Evolutionary conservation across 2,888 invertebrate genomes (phyloP).

Genomic region (Bombylius major): DNA sequence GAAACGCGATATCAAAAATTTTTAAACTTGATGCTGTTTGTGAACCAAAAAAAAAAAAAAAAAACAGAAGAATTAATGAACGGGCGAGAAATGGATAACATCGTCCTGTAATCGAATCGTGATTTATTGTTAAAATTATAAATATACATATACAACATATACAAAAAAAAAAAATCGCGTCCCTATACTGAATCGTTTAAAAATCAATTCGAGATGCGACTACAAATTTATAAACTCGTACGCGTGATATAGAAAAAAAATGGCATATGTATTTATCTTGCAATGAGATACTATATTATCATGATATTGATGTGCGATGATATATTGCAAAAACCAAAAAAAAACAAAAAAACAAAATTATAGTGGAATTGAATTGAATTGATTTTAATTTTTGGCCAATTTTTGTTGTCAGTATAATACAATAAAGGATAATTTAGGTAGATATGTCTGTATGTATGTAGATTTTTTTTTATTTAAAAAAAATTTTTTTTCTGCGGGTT

Average conservation of each 20-base stretch:
- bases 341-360: no score
- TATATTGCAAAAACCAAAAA: not conserved
- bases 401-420: not conserved
- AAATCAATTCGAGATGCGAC: constrained; percentile 5
- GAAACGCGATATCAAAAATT: no score
- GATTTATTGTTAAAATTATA: constrained; percentile 14
- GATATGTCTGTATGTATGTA: no score
- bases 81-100: not conserved
- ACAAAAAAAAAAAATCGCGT: not conserved
- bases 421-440: no score
- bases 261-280: not conserved
- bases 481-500: not conserved
- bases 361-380: constrained; percentile 4
- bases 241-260: not conserved
- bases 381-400: constrained; percentile 5
- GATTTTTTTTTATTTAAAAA: no score
- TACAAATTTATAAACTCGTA: not conserved
- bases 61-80: not conserved
- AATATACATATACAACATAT: not conserved
- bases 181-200: not conserved
- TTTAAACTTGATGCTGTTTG: not conserved
- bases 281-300: not conserved
- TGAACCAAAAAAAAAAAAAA: not conserved
- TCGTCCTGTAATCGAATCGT: constrained; percentile 10
- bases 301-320: not conserved